These are phyloP conservation scores for Denticeps clupeoides DNA, from an alignment of 2,797 vertebrate species.

Conservation along the genomic window DNA sequence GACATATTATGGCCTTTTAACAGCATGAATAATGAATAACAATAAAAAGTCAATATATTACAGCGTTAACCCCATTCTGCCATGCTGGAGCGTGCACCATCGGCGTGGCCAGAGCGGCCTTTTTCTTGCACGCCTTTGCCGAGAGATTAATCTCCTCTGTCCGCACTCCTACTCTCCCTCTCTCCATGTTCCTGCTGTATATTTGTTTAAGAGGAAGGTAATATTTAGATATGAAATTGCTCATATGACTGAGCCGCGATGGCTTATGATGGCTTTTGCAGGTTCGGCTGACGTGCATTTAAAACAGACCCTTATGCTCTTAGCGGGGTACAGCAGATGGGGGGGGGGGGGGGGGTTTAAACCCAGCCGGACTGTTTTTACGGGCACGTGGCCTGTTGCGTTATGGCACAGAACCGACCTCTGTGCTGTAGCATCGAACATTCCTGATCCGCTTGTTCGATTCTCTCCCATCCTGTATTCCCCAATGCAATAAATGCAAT, in stretches of 20 bases:
- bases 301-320: slow-evolving; percentile 18
- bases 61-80: slow-evolving; percentile 61
- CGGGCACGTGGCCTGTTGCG: no score
- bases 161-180: neutral
- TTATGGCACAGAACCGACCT: no score
- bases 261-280: slow-evolving; percentile 12
- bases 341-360: neutral
- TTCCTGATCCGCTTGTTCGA: no score
- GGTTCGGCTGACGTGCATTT: neutral
- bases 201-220: neutral
- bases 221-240: slow-evolving; percentile 13
- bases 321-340: slow-evolving; percentile 38
- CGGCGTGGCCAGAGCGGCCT: neutral
- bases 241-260: slow-evolving; percentile 6
- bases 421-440: no score
- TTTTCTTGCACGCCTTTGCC: neutral
- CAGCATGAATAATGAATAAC: slow-evolving; percentile 63
- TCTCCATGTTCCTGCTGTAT: neutral
- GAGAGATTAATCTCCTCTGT: neutral
- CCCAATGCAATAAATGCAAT: no score
- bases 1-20: slow-evolving; percentile 63
- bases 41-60: slow-evolving; percentile 68
- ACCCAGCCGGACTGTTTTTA: no score
- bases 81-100: slow-evolving; percentile 48
- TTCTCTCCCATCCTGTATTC: no score